phyloP scores from a whole-genome alignment of 2,888 invertebrate genomes.

The Athalia rosae region DNA sequence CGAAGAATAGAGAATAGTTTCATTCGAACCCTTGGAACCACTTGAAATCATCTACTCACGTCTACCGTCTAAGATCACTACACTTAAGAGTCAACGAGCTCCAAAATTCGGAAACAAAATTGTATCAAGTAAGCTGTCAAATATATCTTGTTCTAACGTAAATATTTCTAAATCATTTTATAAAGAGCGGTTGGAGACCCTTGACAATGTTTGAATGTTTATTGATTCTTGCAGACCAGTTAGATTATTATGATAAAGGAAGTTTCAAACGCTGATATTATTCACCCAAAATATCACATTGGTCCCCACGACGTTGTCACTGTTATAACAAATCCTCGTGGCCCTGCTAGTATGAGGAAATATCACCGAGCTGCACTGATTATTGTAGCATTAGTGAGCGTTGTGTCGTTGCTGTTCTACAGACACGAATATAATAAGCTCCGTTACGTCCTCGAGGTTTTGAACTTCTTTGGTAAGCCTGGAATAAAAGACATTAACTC shows the following conservation, averaged over 20 bases:
- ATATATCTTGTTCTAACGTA: neutral
- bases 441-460: conserved; percentile 88
- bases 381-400: conserved; percentile 82
- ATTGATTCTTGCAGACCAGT: neutral
- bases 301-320: conserved; percentile 7
- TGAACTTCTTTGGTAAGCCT: conserved; percentile 89
- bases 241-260: conserved; percentile 36
- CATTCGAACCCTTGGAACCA: neutral
- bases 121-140: neutral
- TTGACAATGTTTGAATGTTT: neutral
- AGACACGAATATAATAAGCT: conserved; percentile 90
- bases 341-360: conserved; percentile 81
- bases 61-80: neutral
- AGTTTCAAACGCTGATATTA: conserved; percentile 20
- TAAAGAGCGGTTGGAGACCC: neutral
- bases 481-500: conserved; percentile 76
- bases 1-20: neutral
- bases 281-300: neutral
- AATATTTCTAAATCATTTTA: neutral
- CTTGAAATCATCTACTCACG: neutral
- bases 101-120: neutral
- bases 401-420: conserved; percentile 86
- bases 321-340: conserved; percentile 26
- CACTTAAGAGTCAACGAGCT: neutral
- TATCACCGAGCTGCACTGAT: conserved; percentile 87